Base-by-base conservation (phyloP, 2,113 vertebrate species). In the Gallinago jamesoni region DNA sequence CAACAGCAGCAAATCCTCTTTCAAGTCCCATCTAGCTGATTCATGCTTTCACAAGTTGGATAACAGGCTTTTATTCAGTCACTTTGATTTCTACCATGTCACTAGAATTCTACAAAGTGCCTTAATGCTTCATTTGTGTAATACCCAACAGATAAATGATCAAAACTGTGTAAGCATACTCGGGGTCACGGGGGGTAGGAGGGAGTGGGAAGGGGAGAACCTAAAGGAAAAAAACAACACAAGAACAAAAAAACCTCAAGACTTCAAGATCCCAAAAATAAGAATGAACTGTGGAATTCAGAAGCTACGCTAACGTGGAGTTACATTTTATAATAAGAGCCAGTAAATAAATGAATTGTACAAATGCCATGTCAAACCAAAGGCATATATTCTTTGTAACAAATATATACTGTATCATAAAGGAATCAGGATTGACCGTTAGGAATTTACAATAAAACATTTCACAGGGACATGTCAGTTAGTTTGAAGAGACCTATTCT, bases 341-440 rank as follows among this genome's bases (percentile, higher is more conserved):
- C 30, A 72, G 31, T 35, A 87, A 89, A 73, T 30, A 67, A 72
- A 45, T 24, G 22, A 6, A 77, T 25, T 67, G 16, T 41, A 30
- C 35, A 95, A 64, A 94, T 19, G 35, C 8, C 20, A 48, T 64
- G 84, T 78, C 39, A 87, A 93, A 82, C 19, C 33, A 77, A 81
- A 53, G 8, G 10, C 16, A 73, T 6, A 4, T 45, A n/a, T 43
- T 68, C 41, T 63, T 80, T 81, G 20, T 87, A 81, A 41, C 35
- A 68, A 91, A 80, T 7, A 81, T 57, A 50, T 50, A 68, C 5
- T 28, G 10, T 25, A 76, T 27, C 0, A 0, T 47, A 87, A 92
- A 84, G 35, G 19, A 87, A 74, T 33, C 30, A 84, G 33, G 52
- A 83, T 37, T 48, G 52, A 68, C 31, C 2, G 2, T 5, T 9